phyloP scores from a whole-genome alignment of 2,797 vertebrate genomes.

The Lemur catta region DNA sequence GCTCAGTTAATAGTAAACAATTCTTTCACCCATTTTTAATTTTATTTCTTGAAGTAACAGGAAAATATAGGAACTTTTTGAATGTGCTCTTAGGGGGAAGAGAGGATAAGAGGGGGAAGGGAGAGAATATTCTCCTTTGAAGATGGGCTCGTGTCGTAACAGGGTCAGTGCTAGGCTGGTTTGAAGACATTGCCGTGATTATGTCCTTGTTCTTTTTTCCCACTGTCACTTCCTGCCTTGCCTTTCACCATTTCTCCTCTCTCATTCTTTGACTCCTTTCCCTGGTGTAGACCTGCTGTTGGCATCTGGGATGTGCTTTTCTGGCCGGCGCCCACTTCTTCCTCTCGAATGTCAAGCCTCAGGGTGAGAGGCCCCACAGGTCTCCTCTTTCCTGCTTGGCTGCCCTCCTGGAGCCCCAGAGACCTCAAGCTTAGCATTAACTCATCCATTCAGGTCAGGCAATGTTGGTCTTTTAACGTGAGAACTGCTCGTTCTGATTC shows the following conservation, averaged over 20 bases:
- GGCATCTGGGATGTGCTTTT: background rate
- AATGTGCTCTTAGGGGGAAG: background rate
- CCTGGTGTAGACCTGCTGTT: background rate
- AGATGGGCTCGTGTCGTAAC: background rate
- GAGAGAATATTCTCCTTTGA: background rate
- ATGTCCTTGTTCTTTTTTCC: background rate
- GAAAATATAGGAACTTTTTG: slow-evolving; percentile 7
- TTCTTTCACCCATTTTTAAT: slow-evolving; percentile 61
- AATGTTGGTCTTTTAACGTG: background rate
- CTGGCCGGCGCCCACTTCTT: background rate
- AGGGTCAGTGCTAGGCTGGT: background rate
- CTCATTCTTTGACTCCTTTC: background rate
- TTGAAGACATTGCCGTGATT: background rate
- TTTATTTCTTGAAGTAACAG: slow-evolving; percentile 47
- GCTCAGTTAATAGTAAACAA: slow-evolving; percentile 12
- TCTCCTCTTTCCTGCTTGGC: background rate
- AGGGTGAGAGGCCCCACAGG: background rate
- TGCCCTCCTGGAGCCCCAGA: background rate
- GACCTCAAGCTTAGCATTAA: background rate
- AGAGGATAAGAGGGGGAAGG: too few relatives aligned
- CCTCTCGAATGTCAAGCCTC: background rate
- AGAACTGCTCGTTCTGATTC: background rate
- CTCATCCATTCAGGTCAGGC: background rate
- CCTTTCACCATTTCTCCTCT: background rate
- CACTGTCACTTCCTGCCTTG: background rate